phyloP scores from a whole-genome alignment of 2,797 vertebrate genomes.

The Sebastes hubbsi region DNA sequence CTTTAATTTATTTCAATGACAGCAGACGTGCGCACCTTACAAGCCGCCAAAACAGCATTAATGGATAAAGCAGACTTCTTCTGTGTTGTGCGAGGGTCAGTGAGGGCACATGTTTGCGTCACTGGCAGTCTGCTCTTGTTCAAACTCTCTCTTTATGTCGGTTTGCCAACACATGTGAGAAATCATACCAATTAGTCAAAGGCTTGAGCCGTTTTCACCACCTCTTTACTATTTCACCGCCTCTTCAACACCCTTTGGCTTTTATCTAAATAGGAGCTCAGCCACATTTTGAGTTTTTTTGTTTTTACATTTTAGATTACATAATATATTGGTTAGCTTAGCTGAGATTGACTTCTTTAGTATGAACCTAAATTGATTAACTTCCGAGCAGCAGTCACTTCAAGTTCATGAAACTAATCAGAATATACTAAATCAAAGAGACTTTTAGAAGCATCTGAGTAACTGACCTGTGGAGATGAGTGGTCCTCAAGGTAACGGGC shows the following conservation, averaged over 20 bases:
- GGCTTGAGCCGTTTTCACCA: slow-evolving; percentile 14
- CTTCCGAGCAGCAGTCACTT: not conserved
- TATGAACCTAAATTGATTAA: not conserved
- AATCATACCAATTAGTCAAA: slow-evolving; percentile 34
- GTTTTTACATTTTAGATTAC: not conserved
- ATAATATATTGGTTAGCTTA: not conserved
- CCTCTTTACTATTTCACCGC: slow-evolving; percentile 37
- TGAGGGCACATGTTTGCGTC: slow-evolving; percentile 5
- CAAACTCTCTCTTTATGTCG: not conserved
- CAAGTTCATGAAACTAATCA: not conserved
- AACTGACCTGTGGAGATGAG: slow-evolving; percentile 90
- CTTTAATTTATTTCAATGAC: slow-evolving; percentile 21
- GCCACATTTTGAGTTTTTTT: not conserved
- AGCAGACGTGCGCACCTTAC: not conserved
- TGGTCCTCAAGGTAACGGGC: slow-evolving; percentile 97
- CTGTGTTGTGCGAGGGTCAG: not conserved
- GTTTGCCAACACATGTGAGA: slow-evolving; percentile 33
- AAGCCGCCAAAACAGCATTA: slow-evolving; percentile 31
- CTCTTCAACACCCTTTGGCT: slow-evolving; percentile 33
- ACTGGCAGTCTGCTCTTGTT: not conserved
- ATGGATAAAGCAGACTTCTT: slow-evolving; percentile 6
- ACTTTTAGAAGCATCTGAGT: not conserved
- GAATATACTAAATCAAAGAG: not conserved
- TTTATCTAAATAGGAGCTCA: slow-evolving; percentile 8
- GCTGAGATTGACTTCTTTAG: not conserved